Base-by-base conservation (phyloP, 2,888 invertebrate species). In the Cyrtodaria siliqua region DNA sequence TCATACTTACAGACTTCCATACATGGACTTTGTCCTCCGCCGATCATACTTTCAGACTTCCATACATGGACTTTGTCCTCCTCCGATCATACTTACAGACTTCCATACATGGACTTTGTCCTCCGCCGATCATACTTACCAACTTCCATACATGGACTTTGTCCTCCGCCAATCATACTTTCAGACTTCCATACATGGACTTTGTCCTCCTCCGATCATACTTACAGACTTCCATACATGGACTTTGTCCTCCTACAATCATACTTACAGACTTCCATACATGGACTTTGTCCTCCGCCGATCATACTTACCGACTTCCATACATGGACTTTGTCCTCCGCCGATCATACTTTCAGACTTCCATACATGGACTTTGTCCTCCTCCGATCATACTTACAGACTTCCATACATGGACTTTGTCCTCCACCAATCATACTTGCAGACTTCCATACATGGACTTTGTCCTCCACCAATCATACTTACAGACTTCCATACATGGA, bases 101-200 rank as follows among this genome's bases (percentile, higher is more conserved):
- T 98, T 98, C 97, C 98, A 98, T 1, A 96, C 95, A 67, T 95
- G 94, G 0, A 99, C 97, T 86, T 97, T 96, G 50, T 96, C 95
- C 93, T 99, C 98, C 2, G 99, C 97, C 89, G 97, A 97, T 0
- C 95, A n/a, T 33, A 33, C 91, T 86, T 83, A 93, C 93, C 47
- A 97, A 97, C 90, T 98, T 98, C 97, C 98, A 98, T 1, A 96
- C 95, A 67, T 95, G 94, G 0, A 99, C 97, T 86, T 97, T 96
- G 50, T 96, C 95, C 93, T 99, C 98, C 2, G 99, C 97, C 89
- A 97, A 97, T 0, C 95, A n/a, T 33, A 33, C 91, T 86, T 83
- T 93, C 93, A 50, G 97, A 97, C 90, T 98, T 98, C 97, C 98
- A 98, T 1, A 96, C 95, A 67, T 95, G 94, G 0, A 99, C 97